Evolutionary conservation across 2,113 vertebrate genomes (phyloP).

Genomic region (Melanostigma gelatinosum): DNA sequence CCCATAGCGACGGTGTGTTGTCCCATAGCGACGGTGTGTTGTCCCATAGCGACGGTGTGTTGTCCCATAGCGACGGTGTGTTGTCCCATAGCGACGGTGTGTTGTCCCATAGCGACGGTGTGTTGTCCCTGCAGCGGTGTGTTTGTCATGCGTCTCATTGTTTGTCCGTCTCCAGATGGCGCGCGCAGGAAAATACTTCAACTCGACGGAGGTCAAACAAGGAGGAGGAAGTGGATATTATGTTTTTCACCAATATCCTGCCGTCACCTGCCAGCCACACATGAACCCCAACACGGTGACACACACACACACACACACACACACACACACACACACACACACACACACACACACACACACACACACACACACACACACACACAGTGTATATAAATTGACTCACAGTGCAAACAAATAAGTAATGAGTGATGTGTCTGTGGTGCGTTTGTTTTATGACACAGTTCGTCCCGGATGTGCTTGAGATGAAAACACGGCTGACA

Average conservation of each 20-base stretch:
- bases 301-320: slow-evolving; percentile 1
- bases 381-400: not conserved
- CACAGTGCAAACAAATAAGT: not conserved
- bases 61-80: no score
- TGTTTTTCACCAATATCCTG: slow-evolving; percentile 45
- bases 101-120: no score
- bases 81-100: no score
- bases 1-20: no score
- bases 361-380: slow-evolving; percentile 6
- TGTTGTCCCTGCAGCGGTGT: not conserved
- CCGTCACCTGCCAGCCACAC: slow-evolving; percentile 30
- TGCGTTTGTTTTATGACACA: slow-evolving; percentile 39
- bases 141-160: not conserved
- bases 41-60: no score
- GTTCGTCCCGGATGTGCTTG: slow-evolving; percentile 21
- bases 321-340: slow-evolving; percentile 14
- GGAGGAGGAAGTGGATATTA: slow-evolving; percentile 74
- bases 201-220: fast-evolving
- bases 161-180: not conserved
- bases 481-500: not conserved
- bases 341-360: slow-evolving; percentile 3
- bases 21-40: no score
- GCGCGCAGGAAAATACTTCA: fast-evolving
- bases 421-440: no score
- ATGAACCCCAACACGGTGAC: slow-evolving; percentile 37